Evolutionary conservation across 2,797 vertebrate species (phyloP).

Genomic region (Pseudomugil gertrudae): DNA sequence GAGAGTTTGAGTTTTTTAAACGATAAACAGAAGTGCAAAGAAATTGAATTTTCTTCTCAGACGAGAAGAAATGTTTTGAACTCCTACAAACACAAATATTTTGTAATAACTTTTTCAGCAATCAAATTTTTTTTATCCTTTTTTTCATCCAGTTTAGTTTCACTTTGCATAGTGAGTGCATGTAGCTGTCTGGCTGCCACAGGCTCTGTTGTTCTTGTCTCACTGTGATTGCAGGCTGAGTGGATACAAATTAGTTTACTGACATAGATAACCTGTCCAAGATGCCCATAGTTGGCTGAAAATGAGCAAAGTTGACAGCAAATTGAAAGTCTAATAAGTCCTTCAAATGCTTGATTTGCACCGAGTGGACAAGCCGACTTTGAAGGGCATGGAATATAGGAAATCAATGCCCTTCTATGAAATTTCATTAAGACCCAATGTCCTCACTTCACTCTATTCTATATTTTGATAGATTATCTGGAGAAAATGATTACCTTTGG

Average conservation of each 20-base stretch:
- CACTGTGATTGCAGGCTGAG: slow-evolving; percentile 87
- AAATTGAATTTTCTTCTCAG: neutral
- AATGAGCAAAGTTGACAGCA: slow-evolving; percentile 96
- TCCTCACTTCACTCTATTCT: slow-evolving; percentile 89
- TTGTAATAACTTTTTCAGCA: neutral
- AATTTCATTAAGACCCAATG: slow-evolving; percentile 92
- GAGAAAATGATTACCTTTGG: slow-evolving; percentile 84
- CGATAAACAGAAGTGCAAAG: neutral
- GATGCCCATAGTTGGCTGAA: slow-evolving; percentile 90
- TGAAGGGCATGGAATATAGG: slow-evolving; percentile 92
- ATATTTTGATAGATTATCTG: slow-evolving; percentile 95
- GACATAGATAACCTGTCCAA: slow-evolving; percentile 91
- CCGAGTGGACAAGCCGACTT: slow-evolving; percentile 87
- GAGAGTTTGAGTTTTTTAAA: neutral
- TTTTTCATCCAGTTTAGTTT: slow-evolving; percentile 17
- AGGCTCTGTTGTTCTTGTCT: slow-evolving; percentile 81
- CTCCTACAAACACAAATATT: neutral
- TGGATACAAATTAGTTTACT: slow-evolving; percentile 96
- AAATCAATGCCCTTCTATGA: slow-evolving; percentile 95
- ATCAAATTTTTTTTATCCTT: slow-evolving; percentile 10
- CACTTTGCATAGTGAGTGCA: slow-evolving; percentile 38
- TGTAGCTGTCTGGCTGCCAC: slow-evolving; percentile 50
- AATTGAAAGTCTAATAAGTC: slow-evolving; percentile 96
- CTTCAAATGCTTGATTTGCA: slow-evolving; percentile 91
- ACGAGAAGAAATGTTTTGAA: neutral